Evolutionary conservation across 2,888 invertebrate species (phyloP).

Genomic region (Pyrgus malvae): DNA sequence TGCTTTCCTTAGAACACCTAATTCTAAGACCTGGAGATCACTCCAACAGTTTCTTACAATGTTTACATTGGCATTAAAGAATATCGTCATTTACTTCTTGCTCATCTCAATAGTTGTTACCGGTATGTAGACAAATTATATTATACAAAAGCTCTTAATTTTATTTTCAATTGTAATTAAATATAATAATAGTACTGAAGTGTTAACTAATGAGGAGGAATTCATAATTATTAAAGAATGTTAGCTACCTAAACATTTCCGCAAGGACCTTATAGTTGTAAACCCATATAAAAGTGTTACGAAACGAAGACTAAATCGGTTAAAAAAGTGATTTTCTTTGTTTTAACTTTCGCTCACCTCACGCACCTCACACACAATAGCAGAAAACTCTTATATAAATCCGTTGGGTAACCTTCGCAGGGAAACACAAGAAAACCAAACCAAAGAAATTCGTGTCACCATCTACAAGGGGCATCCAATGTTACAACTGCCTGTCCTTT

Average conservation of each 20-base stretch:
- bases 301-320: too few species aligned
- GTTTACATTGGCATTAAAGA: constrained; percentile 40
- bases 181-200: too few species aligned
- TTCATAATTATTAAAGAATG: too few species aligned
- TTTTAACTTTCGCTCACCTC: too few species aligned
- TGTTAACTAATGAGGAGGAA: too few species aligned
- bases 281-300: too few species aligned
- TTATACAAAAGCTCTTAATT: neutral
- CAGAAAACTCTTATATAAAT: neutral
- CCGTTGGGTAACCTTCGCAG: constrained; percentile 37
- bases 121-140: constrained; percentile 46
- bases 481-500: constrained; percentile 75
- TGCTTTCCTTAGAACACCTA: constrained; percentile 5
- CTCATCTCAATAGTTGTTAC: constrained; percentile 53
- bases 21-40: neutral
- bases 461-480: constrained; percentile 66
- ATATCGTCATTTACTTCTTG: constrained; percentile 51
- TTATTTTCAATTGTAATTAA: too few species aligned
- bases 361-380: neutral
- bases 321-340: neutral
- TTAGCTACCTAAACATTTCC: too few species aligned
- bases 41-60: too few species aligned
- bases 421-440: constrained; percentile 68
- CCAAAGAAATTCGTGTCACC: constrained; percentile 68
- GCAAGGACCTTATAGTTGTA: too few species aligned